phyloP scores from a whole-genome alignment of 2,888 invertebrate species.

The Lepeophtheirus nordmannii region DNA sequence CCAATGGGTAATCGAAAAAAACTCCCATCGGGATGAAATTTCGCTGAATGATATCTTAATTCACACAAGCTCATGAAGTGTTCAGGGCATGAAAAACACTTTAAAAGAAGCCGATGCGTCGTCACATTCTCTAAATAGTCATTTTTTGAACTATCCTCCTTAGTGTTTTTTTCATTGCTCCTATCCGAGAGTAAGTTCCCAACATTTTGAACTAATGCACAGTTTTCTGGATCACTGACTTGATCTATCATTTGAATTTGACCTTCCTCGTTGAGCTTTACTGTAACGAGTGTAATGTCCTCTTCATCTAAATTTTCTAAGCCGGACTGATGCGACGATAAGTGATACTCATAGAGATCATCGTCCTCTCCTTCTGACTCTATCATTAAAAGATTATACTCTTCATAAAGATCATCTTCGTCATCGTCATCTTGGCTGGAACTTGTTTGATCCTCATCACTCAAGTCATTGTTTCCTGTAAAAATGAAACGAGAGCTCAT shows the following conservation, averaged over 20 bases:
- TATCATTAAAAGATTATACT: not conserved
- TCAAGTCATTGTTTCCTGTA: not conserved
- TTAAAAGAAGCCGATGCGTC: not conserved
- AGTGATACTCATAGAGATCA: conserved; percentile 2
- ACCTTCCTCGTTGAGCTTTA: not conserved
- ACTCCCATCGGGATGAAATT: not conserved
- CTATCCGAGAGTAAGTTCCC: not conserved
- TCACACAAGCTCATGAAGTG: not conserved
- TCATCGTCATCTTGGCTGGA: not conserved
- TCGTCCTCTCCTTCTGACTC: not conserved
- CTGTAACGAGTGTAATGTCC: not conserved
- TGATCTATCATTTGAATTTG: not conserved
- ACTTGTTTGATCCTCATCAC: not conserved
- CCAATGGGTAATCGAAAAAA: not conserved
- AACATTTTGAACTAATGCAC: too few species aligned
- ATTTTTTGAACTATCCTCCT: not conserved
- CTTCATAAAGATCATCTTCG: not conserved
- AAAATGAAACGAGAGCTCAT: too few species aligned
- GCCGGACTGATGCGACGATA: not conserved
- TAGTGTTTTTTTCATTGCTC: not conserved
- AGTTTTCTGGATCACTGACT: not conserved
- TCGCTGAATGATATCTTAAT: conserved; percentile 7
- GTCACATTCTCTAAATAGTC: not conserved
- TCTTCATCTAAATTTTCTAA: not conserved
- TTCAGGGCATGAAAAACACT: conserved; percentile 1